These are phyloP conservation scores for Sapayoa aenigma DNA, from an alignment of 2,113 vertebrate genomes.

Conservation along the genomic window DNA sequence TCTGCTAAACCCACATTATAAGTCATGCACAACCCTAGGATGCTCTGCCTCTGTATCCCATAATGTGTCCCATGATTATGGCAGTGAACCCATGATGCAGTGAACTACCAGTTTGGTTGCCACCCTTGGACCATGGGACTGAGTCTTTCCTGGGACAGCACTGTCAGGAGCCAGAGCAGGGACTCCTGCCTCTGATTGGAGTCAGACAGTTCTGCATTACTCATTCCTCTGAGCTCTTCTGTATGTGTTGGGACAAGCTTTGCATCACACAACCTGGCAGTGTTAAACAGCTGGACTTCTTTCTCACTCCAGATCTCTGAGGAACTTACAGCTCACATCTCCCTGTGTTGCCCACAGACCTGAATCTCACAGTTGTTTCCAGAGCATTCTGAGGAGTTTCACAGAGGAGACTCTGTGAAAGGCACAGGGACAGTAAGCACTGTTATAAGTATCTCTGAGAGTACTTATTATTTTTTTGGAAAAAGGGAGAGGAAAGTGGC, in stretches of 20 bases:
- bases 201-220: neutral
- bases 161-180: neutral
- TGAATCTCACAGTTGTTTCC: neutral
- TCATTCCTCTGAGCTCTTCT: neutral
- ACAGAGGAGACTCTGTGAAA: neutral
- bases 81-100: neutral
- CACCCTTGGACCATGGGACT: no score
- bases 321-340: neutral
- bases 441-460: neutral
- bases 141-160: neutral
- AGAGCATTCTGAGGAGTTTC: neutral
- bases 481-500: neutral
- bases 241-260: neutral
- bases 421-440: neutral
- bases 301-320: neutral
- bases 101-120: neutral
- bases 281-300: neutral
- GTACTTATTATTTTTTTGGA: neutral
- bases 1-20: neutral
- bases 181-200: fast-evolving
- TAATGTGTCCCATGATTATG: fast-evolving
- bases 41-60: neutral
- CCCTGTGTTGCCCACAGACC: neutral
- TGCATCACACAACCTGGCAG: neutral
- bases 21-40: no score